Evolutionary conservation across 2,797 vertebrate species (phyloP), one percentile per base, ranked within the genome.

Genomic region (Enteromius thamalakanensis): DNA sequence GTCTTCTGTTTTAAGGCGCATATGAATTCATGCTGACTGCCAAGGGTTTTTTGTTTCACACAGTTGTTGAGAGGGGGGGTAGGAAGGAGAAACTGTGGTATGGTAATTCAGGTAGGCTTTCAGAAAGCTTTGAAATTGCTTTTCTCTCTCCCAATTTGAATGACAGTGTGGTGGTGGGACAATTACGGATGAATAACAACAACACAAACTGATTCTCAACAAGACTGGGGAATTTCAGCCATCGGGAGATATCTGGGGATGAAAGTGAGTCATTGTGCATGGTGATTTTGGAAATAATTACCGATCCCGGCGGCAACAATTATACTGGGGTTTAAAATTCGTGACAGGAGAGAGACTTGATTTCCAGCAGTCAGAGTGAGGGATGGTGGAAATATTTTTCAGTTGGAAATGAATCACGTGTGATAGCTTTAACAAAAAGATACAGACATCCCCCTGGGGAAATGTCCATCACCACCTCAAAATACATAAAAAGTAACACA

Each of bases 131-230:
- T 87, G 74, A 92, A 92, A 93, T 90, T 84, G 87, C 85, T 89
- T 89, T 87, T 78, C 74, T 72, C 19, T 64, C 23, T 55, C 42
- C 62, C 87, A 76, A 86, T 91, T 86, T 92, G 83, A 92, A 85
- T 90, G 89, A 90, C 88, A 88, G 87, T 81, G 82, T 89, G 86
- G 87, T 84, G 84, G 85, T n/a, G 40, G 88, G 67, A 89, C 87
- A 89, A 91, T 92, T 93, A 91, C 68, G 79, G 79, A 87, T 88
- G 88, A 91, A 90, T 89, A 88, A 89, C 87, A 91, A 86, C 87
- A 91, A 87, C 87, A 89, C 65, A 2, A 88, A 87, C 88, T 81
- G 32, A 58, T 79, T 76, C 85, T 79, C 81, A 65, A 75, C 17
- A 5, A 81, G 79, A 82, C 60, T 37, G 26, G 76, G 81, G 79